Base-by-base conservation (phyloP, 2,888 invertebrate genomes). In the Platycheirus rosarum region DNA sequence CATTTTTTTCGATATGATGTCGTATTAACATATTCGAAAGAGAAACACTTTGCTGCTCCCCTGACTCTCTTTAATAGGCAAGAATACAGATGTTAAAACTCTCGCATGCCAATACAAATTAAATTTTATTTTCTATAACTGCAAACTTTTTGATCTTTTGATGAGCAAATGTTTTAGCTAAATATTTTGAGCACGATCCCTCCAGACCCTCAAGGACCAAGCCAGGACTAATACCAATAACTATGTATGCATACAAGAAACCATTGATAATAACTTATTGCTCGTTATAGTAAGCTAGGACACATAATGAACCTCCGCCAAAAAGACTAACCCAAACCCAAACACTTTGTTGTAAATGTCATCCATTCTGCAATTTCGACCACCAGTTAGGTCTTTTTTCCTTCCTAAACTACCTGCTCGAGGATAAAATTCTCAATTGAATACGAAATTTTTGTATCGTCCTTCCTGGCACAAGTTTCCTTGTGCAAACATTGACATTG, bases 301-400 rank as follows among this genome's bases (percentile, higher is more conserved):
- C 35, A 49, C 65, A n/a, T n/a, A 77, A 57, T 71, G 71, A 71
- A 60, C 66, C 73, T 73, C 37, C 14, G 23, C 46, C 16, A 35
- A 51, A 63, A 76, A 16, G 46, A 7, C 37, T 46, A 9, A 46
- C n/a, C n/a, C 46, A 3, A 49, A 51, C 51, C 60, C n/a, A 66
- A 76, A 76, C 80, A 80, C 75, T 80, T 80, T 80, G 80, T 80
- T 76, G 57, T 76, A 66, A 62, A 80, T 76, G 80, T 80, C 80
- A 80, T 66, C 70, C 70, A 66, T 62, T 76, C 65, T 53, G 76
- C 80, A 70, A 71, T 62, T 44, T 70, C 65, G 79, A 75, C 79
- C 79, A 80, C 80, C 80, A 76, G 76, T 65, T 55, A 62, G 29
- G 37, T 32, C 51, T n/a, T n/a, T n/a, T n/a, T n/a, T n/a, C n/a